A percentile compares a stretch with the other conserved stretches of the same genome.
phyloP scores from a whole-genome alignment of 2,113 vertebrate genomes.

The Lampris incognitus region DNA sequence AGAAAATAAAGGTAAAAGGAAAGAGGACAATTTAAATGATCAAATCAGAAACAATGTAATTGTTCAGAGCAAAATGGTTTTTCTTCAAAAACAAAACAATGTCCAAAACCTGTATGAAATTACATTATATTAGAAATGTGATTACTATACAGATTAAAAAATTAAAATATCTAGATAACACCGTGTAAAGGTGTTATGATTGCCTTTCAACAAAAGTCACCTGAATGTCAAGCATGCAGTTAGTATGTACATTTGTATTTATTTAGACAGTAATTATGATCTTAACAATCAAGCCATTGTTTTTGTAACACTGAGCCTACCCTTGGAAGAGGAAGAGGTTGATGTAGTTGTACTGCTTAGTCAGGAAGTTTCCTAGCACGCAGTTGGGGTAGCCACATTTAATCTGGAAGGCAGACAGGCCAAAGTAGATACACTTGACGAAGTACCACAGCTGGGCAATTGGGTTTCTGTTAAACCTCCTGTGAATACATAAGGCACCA shows the following conservation, averaged over 20 bases:
- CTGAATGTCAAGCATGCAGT: no score
- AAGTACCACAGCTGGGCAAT: conserved; percentile 82
- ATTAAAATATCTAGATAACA: neutral
- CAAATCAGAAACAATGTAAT: neutral
- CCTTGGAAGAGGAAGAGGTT: conserved; percentile 83
- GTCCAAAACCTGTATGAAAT: no score
- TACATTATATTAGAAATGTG: no score
- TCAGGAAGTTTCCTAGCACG: conserved; percentile 81
- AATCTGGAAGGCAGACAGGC: conserved; percentile 81
- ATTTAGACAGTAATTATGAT: neutral
- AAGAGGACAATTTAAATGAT: neutral
- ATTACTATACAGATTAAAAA: neutral
- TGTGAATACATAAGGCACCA: conserved; percentile 43
- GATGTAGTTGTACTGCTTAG: conserved; percentile 81
- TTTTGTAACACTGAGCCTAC: conserved; percentile 38
- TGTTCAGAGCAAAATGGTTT: no score
- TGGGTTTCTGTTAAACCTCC: conserved; percentile 79
- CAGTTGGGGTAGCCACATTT: conserved; percentile 80
- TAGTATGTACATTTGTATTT: neutral
- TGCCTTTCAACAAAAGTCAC: neutral
- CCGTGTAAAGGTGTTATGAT: no score
- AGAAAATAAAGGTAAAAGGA: neutral
- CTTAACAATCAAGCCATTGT: neutral
- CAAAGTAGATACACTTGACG: conserved; percentile 81
- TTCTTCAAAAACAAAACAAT: no score